Conservation (phyloP, 1,140 invertebrate genomes). For the Diorhabda sublineata region DNA sequence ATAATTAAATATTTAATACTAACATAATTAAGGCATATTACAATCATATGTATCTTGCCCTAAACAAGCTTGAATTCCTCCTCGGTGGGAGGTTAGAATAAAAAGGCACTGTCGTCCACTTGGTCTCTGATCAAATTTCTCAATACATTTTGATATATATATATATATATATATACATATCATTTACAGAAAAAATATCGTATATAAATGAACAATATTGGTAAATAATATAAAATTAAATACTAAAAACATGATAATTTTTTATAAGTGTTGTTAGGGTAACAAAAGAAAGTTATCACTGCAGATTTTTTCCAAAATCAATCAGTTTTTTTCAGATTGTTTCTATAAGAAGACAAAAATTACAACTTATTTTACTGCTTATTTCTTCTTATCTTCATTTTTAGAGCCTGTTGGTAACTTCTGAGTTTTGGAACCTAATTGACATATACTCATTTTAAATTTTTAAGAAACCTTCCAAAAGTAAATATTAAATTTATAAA, state of each 20-base stretch:
- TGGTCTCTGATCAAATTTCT: conserved; percentile 34
- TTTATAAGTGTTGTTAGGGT: no score
- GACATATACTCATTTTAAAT: no score
- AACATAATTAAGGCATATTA: conserved; percentile 36
- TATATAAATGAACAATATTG: conserved; percentile 27
- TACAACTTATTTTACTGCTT: no score
- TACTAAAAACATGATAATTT: conserved; percentile 30
- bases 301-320: no score
- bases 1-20: conserved; percentile 37
- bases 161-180: conserved; percentile 26
- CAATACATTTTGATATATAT: conserved; percentile 21
- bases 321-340: no score
- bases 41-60: conserved; percentile 31
- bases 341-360: no score
- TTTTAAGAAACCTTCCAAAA: no score
- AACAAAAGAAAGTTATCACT: no score
- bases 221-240: conserved; percentile 29
- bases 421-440: no score
- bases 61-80: conserved; percentile 19
- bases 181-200: conserved; percentile 17
- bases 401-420: no score
- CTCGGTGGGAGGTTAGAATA: conserved; percentile 10
- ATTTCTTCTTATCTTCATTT: no score
- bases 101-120: conserved; percentile 39
- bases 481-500: no score